These are phyloP conservation scores for Alitta virens DNA, from an alignment of 2,888 invertebrate genomes.

Conservation along the genomic window DNA sequence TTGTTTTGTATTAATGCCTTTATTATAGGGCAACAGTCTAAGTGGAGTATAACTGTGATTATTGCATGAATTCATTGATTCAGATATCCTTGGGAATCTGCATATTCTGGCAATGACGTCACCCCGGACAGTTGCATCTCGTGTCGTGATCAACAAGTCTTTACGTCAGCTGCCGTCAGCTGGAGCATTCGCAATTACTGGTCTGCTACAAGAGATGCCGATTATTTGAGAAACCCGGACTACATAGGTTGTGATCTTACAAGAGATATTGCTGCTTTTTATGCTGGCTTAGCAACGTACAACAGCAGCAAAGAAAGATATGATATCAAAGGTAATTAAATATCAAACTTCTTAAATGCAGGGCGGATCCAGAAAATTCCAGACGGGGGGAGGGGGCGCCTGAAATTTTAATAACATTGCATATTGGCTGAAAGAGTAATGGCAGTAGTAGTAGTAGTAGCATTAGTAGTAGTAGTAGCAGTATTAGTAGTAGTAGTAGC, in stretches of 20 bases:
- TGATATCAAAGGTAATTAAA: constrained; percentile 49
- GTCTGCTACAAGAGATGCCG: constrained; percentile 45
- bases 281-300: constrained; percentile 35
- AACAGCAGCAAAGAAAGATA: constrained; percentile 34
- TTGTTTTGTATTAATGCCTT: too few relatives aligned
- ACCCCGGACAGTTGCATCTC: constrained; percentile 22
- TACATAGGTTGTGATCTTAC: constrained; percentile 41
- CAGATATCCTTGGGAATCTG: constrained; percentile 38
- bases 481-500: too few relatives aligned
- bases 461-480: too few relatives aligned
- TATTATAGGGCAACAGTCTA: too few relatives aligned
- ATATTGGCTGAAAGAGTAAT: too few relatives aligned
- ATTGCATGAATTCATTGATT: too few relatives aligned
- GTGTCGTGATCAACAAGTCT: constrained; percentile 10
- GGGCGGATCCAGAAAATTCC: too few relatives aligned
- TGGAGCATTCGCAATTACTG: constrained; percentile 48
- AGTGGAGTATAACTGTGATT: too few relatives aligned
- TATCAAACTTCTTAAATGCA: too few relatives aligned
- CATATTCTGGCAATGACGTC: constrained; percentile 33
- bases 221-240: constrained; percentile 34
- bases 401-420: too few relatives aligned
- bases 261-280: constrained; percentile 45
- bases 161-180: constrained; percentile 47
- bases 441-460: too few relatives aligned
- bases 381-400: too few relatives aligned